phyloP scores from a whole-genome alignment of 2,797 vertebrate genomes.

The Borostomias antarcticus region DNA sequence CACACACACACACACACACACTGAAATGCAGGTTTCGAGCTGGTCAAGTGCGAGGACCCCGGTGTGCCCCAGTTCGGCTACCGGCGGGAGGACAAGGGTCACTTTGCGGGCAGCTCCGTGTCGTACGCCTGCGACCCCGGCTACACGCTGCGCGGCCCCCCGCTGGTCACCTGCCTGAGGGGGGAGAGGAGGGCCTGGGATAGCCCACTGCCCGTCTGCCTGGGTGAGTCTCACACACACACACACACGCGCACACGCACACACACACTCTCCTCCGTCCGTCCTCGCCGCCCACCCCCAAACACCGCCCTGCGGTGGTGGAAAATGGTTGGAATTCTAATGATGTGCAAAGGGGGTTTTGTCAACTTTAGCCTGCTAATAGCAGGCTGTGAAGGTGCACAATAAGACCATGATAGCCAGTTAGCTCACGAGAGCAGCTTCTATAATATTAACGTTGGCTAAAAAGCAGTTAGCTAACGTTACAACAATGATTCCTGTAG shows the following conservation, averaged over 20 bases:
- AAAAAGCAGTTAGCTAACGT: too few relatives aligned
- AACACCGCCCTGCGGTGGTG: too few relatives aligned
- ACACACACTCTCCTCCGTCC: neutral
- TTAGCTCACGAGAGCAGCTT: too few relatives aligned
- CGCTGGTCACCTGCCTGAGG: slow-evolving; percentile 86
- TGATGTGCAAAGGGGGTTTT: too few relatives aligned
- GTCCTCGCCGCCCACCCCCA: neutral
- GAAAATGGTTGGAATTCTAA: too few relatives aligned
- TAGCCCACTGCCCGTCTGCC: slow-evolving; percentile 88
- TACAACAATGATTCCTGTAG: too few relatives aligned
- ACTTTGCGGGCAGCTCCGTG: slow-evolving; percentile 94
- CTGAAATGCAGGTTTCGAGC: slow-evolving; percentile 86
- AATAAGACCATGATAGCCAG: too few relatives aligned
- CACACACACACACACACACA: neutral
- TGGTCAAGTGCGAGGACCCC: slow-evolving; percentile 96
- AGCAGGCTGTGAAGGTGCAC: too few relatives aligned
- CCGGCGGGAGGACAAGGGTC: slow-evolving; percentile 92
- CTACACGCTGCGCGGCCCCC: slow-evolving; percentile 86
- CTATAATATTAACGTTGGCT: too few relatives aligned
- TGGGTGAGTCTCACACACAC: slow-evolving; percentile 79
- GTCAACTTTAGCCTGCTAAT: too few relatives aligned
- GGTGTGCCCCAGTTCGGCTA: slow-evolving; percentile 93
- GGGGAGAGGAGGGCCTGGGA: slow-evolving; percentile 96
- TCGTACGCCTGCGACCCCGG: slow-evolving; percentile 93
- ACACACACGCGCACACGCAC: neutral